Evolutionary conservation across 2,888 invertebrate species (phyloP), one percentile per base, ranked within the genome.

Genomic region (Ochropleura plecta): DNA sequence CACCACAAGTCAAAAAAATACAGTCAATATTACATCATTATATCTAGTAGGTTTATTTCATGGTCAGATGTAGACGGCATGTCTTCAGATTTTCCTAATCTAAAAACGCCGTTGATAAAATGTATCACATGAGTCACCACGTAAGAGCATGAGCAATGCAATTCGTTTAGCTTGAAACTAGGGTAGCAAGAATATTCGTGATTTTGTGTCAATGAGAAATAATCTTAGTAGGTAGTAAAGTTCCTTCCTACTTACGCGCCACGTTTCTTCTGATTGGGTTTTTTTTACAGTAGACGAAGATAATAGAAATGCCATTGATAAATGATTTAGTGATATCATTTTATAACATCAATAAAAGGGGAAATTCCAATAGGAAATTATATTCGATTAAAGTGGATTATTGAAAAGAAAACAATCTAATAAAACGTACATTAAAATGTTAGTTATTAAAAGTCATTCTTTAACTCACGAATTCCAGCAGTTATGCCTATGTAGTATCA

Each of bases 131-230:
- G 65, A 73, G 70, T 83, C 84, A 79, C 69, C 63, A 59, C 53
- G 42, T 46, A 20, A 4, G 16, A 49, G 42, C 63, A 70, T 83
- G 63, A 79, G 79, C 73, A 73, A 73, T 73, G 69, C 68, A 65
- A 76, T 68, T 59, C 6, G 64, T 67, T 75, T 62, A 65, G 70
- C 66, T 79, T 76, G 48, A 68, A 73, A 83, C 49, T 62, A 62
- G 67, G 20, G 44, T 72, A 70, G 76, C 79, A 76, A 67, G 73
- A 75, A 68, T 63, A 73, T 76, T 69, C 63, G 62, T 71, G 69
- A 80, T 72, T 76, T 67, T 60, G 57, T 65, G 46, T 55, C 49
- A 68, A 69, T 84, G 86, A 82, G 63, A 75, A 70, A 77, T 76
- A 72, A 74, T 55, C 40, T 53, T 40, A 55, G 55, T 71, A 57